Conservation (phyloP, 92 coral and sea anemone species). For the Bergia puertoricense region DNA sequence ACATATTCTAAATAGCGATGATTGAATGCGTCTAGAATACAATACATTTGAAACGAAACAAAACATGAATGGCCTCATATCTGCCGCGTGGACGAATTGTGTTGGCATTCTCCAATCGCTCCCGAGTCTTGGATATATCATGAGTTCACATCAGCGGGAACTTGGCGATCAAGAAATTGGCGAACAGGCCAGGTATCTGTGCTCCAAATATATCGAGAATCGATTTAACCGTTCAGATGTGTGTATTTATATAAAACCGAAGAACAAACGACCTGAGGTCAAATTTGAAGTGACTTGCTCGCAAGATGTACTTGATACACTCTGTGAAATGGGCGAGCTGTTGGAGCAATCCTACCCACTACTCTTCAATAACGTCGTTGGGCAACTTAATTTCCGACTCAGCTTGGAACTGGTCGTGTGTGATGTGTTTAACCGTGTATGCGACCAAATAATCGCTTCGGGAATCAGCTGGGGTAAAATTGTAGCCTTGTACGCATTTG, state of each 20-base stretch:
- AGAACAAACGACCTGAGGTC: conserved; percentile 1
- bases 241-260: conserved; percentile 49
- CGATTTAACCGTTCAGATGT: conserved; percentile 60
- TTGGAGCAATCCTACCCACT: conserved; percentile 76
- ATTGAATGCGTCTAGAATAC: neutral
- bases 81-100: conserved; percentile 8
- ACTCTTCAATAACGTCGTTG: conserved; percentile 74
- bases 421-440: conserved; percentile 88
- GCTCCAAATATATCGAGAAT: conserved; percentile 73
- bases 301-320: conserved; percentile 61
- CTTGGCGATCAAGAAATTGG: conserved; percentile 51
- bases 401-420: conserved; percentile 79
- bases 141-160: conserved; percentile 1
- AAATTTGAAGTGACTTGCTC: conserved; percentile 41
- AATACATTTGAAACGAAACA: neutral
- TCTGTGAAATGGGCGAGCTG: conserved; percentile 71
- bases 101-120: neutral
- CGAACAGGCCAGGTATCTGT: conserved; percentile 69
- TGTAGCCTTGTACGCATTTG: conserved; percentile 89
- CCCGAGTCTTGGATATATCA: neutral
- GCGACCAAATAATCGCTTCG: conserved; percentile 69
- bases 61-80: neutral
- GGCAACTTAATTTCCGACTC: conserved; percentile 79
- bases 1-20: conserved; percentile 22
- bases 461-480: conserved; percentile 91